Conservation (phyloP, 2,113 vertebrate species). For the Hypanus sabinus region DNA sequence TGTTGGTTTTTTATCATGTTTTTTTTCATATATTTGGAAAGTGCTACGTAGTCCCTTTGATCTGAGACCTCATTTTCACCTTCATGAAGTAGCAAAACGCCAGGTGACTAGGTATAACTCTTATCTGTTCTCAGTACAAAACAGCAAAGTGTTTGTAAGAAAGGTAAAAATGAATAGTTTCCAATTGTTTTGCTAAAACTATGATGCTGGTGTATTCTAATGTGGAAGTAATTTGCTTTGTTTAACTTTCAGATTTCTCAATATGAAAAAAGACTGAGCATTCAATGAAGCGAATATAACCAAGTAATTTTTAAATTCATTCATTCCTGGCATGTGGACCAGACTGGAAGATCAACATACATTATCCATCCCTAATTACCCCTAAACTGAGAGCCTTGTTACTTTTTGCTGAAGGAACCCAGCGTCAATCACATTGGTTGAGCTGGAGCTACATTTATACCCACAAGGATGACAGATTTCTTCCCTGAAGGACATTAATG, state of each 20-base stretch:
- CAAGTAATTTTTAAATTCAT: not conserved
- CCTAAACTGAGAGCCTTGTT: too few species aligned
- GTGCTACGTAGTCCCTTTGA: not conserved
- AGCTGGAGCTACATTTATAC: too few species aligned
- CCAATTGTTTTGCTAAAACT: not conserved
- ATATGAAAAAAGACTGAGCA: not conserved
- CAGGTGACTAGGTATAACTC: not conserved
- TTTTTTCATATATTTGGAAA: not conserved
- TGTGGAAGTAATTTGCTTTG: not conserved
- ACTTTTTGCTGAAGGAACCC: too few species aligned
- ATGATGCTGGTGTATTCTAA: not conserved
- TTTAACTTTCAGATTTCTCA: not conserved
- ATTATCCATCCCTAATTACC: too few species aligned
- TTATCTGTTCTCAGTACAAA: not conserved
- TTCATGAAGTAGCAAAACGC: not conserved
- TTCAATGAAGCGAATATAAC: not conserved
- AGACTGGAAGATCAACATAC: too few species aligned
- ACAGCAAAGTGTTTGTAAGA: not conserved
- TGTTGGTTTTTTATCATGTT: not conserved
- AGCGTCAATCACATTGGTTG: too few species aligned
- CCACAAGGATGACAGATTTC: too few species aligned
- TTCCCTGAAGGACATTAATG: too few species aligned
- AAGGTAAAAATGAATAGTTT: not conserved
- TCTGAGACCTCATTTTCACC: not conserved
- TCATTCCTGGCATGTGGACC: too few species aligned